These are phyloP conservation scores for Diplolepis rosae DNA, from an alignment of 2,888 invertebrate species.

Conservation along the genomic window DNA sequence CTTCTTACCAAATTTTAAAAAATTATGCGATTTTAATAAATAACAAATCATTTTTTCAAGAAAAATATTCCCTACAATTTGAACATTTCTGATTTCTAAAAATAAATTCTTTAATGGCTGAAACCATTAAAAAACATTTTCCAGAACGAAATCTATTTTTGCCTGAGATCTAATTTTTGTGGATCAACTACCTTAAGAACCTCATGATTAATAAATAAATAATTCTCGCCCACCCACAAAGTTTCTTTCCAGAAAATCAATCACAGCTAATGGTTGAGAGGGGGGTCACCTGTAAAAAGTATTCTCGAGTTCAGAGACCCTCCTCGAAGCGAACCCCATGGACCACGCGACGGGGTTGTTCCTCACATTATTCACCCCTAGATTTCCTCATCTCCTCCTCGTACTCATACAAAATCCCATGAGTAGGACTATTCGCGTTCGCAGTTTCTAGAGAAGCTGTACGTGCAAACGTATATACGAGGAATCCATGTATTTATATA, in stretches of 20 bases:
- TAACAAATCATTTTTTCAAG: too few species aligned
- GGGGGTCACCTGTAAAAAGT: slow-evolving; percentile 43
- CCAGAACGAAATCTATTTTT: too few species aligned
- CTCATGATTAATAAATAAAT: background rate
- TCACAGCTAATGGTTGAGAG: background rate
- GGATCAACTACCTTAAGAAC: too few species aligned
- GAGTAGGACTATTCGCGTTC: slow-evolving; percentile 41
- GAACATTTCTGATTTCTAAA: too few species aligned
- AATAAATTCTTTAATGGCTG: too few species aligned
- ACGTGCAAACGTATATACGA: slow-evolving; percentile 48
- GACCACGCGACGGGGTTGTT: slow-evolving; percentile 32
- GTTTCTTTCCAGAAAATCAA: background rate
- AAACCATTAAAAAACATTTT: too few species aligned
- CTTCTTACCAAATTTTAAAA: too few species aligned
- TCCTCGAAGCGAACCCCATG: slow-evolving; percentile 21
- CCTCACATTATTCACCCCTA: slow-evolving; percentile 36
- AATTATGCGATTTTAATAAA: too few species aligned
- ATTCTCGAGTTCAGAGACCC: slow-evolving; percentile 31
- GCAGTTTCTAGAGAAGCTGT: slow-evolving; percentile 38
- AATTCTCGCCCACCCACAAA: background rate
- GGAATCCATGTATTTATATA: slow-evolving; percentile 34
- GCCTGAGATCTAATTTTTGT: too few species aligned
- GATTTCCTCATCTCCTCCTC: slow-evolving; percentile 39
- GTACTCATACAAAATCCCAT: slow-evolving; percentile 44
- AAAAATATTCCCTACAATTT: too few species aligned